Conservation (phyloP, 1,140 invertebrate species). For the Proales similis region DNA sequence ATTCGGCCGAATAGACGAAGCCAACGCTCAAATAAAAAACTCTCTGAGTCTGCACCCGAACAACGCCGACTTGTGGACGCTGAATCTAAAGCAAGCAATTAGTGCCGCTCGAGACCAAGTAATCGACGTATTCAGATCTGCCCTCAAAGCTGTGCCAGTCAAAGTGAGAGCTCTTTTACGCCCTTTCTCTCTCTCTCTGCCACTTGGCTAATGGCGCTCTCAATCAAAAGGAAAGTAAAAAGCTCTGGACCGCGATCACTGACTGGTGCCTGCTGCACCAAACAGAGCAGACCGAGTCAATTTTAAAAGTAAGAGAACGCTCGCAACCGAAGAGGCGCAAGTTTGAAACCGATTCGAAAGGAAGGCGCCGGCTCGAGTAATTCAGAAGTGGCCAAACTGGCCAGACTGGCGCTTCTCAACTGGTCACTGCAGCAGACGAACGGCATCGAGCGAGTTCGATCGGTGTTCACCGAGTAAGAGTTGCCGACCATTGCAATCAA, state of each 20-base stretch:
- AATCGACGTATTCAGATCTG: background rate
- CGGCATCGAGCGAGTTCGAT: background rate
- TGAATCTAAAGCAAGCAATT: conserved; percentile 11
- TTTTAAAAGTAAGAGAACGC: background rate
- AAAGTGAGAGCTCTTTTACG: background rate
- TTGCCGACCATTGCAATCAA: too few species aligned
- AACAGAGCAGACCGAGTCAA: conserved; percentile 6
- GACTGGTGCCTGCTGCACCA: background rate
- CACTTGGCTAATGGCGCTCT: too few species aligned
- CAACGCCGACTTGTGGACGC: conserved; percentile 26
- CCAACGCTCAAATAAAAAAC: background rate
- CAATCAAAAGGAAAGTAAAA: conserved; percentile 1
- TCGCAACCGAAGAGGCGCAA: too few species aligned
- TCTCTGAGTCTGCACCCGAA: background rate
- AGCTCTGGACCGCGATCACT: conserved; percentile 6
- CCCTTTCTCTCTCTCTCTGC: background rate
- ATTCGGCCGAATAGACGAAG: background rate
- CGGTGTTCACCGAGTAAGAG: too few species aligned
- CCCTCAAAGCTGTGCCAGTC: background rate
- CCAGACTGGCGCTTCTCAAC: background rate
- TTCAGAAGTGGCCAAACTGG: conserved; percentile 1
- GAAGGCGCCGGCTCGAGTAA: conserved; percentile 15
- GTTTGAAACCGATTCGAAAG: too few species aligned
- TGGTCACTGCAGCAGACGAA: background rate
- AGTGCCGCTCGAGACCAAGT: conserved; percentile 1